phyloP scores from a whole-genome alignment of 1,140 invertebrate species.

The Ips nitidus region DNA sequence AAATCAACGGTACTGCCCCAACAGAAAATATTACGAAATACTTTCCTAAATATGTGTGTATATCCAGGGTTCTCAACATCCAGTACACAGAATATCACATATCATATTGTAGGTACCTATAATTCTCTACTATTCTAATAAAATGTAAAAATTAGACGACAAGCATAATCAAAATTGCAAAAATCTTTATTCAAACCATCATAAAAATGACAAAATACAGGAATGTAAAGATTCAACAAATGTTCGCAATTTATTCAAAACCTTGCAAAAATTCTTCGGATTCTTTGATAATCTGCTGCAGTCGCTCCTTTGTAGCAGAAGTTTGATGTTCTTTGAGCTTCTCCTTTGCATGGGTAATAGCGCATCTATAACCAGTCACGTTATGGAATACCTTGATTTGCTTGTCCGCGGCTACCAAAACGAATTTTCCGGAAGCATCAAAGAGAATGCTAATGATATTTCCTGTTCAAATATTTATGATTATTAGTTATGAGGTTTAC shows the following conservation, averaged over 20 bases:
- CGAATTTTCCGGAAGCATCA: slow-evolving; percentile 70
- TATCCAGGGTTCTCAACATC: no score
- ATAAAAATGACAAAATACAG: not conserved
- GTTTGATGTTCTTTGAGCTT: slow-evolving; percentile 65
- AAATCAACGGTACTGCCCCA: no score
- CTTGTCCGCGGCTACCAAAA: slow-evolving; percentile 76
- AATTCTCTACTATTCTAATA: no score
- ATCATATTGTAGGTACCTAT: no score
- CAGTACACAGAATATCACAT: no score
- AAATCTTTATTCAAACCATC: not conserved
- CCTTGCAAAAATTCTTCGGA: slow-evolving; percentile 59
- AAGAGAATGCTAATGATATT: slow-evolving; percentile 69
- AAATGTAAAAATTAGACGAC: no score
- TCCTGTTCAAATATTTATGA: slow-evolving; percentile 54
- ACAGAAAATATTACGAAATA: no score
- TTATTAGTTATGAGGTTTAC: not conserved
- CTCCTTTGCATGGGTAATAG: slow-evolving; percentile 64
- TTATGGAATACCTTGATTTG: slow-evolving; percentile 81
- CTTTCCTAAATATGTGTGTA: no score
- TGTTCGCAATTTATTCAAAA: slow-evolving; percentile 45
- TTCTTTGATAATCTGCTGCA: slow-evolving; percentile 69
- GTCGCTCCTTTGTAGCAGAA: slow-evolving; percentile 71
- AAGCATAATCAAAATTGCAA: not conserved
- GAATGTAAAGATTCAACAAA: not conserved
- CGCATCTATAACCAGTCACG: slow-evolving; percentile 72